These are phyloP conservation scores for Eriosoma lanigerum DNA, from an alignment of 1,140 invertebrate species.

Conservation along the genomic window DNA sequence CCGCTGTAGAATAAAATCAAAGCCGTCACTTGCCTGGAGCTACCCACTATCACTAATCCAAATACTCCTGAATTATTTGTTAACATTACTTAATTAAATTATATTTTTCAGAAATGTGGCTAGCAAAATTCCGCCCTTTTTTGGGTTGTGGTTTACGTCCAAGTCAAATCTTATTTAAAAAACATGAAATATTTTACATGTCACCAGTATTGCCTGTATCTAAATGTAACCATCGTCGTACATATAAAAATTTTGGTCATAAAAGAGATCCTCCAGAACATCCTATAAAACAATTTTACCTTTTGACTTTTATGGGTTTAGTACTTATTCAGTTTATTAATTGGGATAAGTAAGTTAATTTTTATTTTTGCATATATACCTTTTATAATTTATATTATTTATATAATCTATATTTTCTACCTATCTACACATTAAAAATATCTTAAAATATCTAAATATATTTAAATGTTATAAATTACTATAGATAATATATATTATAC, in stretches of 20 bases:
- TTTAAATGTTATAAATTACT: too few species aligned
- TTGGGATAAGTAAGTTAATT: constrained; percentile 36
- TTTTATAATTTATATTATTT: too few species aligned
- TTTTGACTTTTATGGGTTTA: not conserved
- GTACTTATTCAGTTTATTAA: not conserved
- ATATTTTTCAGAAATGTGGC: constrained; percentile 26
- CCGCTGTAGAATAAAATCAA: too few species aligned
- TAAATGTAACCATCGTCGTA: not conserved
- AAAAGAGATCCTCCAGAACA: constrained; percentile 33
- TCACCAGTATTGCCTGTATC: not conserved
- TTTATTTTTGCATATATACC: not conserved
- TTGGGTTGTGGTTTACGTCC: constrained; percentile 21
- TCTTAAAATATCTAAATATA: too few species aligned
- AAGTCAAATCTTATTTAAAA: constrained; percentile 20
- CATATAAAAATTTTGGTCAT: constrained; percentile 41
- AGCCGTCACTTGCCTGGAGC: too few species aligned
- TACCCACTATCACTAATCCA: too few species aligned
- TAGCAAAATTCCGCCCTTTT: constrained; percentile 25
- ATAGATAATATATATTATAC: too few species aligned
- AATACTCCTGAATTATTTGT: too few species aligned
- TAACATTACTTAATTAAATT: too few species aligned
- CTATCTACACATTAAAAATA: too few species aligned
- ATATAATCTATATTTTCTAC: too few species aligned
- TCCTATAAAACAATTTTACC: constrained; percentile 25
- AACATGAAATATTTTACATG: not conserved